These are phyloP conservation scores for Sorex fumeus DNA, from an alignment of 2,113 vertebrate genomes.

Conservation along the genomic window DNA sequence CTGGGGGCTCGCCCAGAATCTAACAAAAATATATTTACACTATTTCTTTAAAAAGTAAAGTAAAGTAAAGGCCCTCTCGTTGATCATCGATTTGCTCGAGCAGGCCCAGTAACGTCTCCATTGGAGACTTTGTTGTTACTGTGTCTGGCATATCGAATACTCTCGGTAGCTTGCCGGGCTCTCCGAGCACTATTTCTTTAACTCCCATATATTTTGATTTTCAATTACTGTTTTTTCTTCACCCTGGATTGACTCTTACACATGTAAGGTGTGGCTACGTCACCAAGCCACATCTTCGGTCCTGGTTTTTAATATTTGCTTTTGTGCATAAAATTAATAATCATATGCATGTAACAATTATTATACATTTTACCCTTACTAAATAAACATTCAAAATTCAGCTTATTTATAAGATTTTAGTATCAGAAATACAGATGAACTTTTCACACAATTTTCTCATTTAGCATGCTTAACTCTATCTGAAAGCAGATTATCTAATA, in stretches of 20 bases:
- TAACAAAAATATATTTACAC: slow-evolving; percentile 7
- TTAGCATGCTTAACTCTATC: neutral
- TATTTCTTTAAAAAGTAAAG: slow-evolving; percentile 12
- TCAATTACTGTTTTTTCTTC: too few species aligned
- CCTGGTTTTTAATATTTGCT: slow-evolving; percentile 44
- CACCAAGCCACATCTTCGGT: too few species aligned
- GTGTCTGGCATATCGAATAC: too few species aligned
- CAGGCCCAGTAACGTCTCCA: too few species aligned
- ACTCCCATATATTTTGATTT: neutral
- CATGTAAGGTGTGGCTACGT: too few species aligned
- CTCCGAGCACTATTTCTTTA: neutral
- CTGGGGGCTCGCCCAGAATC: too few species aligned
- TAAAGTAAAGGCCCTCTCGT: too few species aligned
- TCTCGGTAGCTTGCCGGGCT: too few species aligned
- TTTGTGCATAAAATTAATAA: slow-evolving; percentile 39
- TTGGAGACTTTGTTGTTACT: too few species aligned
- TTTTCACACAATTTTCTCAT: neutral
- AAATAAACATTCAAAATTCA: slow-evolving; percentile 15
- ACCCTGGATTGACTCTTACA: too few species aligned
- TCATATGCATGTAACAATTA: slow-evolving; percentile 1
- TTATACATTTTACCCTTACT: slow-evolving; percentile 3
- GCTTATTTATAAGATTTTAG: slow-evolving; percentile 43
- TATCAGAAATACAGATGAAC: slow-evolving; percentile 13
- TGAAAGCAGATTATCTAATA: slow-evolving; percentile 23
- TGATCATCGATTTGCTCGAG: too few species aligned